These are phyloP conservation scores for Camelus bactrianus DNA, from an alignment of 2,113 vertebrate genomes.

Conservation along the genomic window DNA sequence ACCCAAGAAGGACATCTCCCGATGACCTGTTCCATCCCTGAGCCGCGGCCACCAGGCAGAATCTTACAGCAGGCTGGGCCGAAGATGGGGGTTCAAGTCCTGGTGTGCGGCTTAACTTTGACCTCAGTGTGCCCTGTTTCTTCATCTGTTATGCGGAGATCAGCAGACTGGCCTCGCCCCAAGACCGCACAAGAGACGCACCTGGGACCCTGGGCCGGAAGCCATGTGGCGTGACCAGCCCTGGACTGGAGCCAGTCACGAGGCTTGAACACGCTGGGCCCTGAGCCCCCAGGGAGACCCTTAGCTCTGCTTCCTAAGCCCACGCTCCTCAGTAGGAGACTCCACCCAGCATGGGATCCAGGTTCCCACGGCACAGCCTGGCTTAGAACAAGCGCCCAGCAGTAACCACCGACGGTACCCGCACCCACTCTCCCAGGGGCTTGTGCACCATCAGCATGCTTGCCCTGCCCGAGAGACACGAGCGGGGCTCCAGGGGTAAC, in stretches of 20 bases:
- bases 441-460: background rate
- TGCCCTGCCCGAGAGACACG: background rate
- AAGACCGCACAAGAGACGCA: too few relatives aligned
- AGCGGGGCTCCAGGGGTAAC: too few relatives aligned
- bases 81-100: too few relatives aligned
- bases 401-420: background rate
- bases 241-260: rapidly evolving
- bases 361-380: background rate
- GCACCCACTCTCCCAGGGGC: background rate
- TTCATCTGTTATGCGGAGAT: too few relatives aligned
- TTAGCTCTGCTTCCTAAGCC: background rate
- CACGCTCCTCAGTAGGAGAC: background rate
- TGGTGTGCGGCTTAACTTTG: too few relatives aligned
- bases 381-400: background rate
- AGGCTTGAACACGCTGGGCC: too few relatives aligned
- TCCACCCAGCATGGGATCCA: background rate
- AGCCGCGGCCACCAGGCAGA: background rate
- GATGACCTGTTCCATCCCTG: rapidly evolving
- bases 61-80: too few relatives aligned
- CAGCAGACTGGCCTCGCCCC: too few relatives aligned
- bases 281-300: too few relatives aligned
- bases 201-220: background rate
- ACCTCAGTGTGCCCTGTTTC: too few relatives aligned
- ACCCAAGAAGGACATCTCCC: background rate
- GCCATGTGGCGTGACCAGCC: background rate